phyloP scores from a whole-genome alignment of 2,888 invertebrate genomes.

The Ceriagrion tenellum region DNA sequence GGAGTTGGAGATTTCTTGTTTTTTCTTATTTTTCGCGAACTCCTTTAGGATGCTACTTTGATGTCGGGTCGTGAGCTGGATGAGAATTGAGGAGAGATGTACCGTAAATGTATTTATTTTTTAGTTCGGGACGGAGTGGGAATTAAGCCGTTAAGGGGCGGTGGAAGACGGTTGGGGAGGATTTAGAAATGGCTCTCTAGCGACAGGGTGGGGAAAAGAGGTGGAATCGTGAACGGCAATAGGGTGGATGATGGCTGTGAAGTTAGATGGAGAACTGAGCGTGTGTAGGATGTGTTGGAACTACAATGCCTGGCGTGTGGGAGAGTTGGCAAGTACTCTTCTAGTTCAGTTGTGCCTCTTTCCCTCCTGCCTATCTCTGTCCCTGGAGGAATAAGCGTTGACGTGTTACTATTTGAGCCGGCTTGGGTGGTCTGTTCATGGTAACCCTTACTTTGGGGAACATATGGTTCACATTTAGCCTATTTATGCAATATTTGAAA shows the following conservation, averaged over 20 bases:
- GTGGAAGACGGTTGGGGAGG: background rate
- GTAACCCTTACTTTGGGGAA: no score
- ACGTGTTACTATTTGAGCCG: no score
- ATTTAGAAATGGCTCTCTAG: background rate
- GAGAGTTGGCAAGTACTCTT: background rate
- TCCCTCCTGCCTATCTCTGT: background rate
- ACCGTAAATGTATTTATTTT: conserved; percentile 2
- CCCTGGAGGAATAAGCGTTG: background rate
- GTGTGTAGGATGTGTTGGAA: no score
- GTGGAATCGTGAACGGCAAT: background rate
- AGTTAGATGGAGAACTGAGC: background rate
- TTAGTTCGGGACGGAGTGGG: background rate
- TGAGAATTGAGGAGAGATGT: conserved; percentile 23
- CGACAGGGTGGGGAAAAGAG: background rate
- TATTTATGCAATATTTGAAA: no score
- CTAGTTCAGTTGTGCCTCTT: background rate
- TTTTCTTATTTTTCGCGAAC: background rate
- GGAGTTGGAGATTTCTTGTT: background rate
- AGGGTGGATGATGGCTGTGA: background rate
- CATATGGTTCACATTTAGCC: no score
- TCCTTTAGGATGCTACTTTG: conserved; percentile 4
- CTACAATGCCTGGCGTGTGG: background rate
- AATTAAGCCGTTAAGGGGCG: background rate
- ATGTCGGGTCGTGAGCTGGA: conserved; percentile 1
- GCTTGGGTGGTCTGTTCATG: no score